phyloP scores from a whole-genome alignment of 2,797 vertebrate genomes.

The Acrocephalus scirpaceus region DNA sequence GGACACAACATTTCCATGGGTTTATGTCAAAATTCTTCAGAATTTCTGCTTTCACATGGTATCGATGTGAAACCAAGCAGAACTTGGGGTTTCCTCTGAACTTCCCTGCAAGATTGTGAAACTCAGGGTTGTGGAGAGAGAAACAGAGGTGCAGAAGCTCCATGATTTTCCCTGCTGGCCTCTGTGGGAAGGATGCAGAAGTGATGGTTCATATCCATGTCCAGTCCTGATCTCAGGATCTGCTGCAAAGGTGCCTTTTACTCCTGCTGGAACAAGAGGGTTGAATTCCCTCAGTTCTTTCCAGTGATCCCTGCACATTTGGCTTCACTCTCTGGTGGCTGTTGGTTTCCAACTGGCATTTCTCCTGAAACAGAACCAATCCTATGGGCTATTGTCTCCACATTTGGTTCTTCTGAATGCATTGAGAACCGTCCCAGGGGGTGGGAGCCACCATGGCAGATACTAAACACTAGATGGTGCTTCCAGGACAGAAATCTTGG shows the following conservation, averaged over 20 bases:
- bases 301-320: neutral
- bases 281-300: neutral
- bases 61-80: neutral
- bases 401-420: neutral
- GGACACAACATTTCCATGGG: neutral
- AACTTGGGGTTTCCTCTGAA: neutral
- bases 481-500: neutral
- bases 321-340: neutral
- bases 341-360: neutral
- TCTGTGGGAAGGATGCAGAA: neutral
- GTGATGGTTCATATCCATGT: neutral
- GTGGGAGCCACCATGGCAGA: neutral
- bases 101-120: neutral
- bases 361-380: neutral
- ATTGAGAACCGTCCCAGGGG: neutral
- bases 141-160: neutral
- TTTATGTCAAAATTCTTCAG: neutral
- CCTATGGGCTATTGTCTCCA: neutral
- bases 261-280: neutral
- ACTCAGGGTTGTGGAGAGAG: neutral
- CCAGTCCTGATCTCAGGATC: neutral
- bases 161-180: neutral
- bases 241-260: neutral
- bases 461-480: slow-evolving; percentile 31
- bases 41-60: neutral